Evolutionary conservation across 2,113 vertebrate genomes (phyloP), one percentile per base, ranked within the genome.

Genomic region (Cebus imitator): DNA sequence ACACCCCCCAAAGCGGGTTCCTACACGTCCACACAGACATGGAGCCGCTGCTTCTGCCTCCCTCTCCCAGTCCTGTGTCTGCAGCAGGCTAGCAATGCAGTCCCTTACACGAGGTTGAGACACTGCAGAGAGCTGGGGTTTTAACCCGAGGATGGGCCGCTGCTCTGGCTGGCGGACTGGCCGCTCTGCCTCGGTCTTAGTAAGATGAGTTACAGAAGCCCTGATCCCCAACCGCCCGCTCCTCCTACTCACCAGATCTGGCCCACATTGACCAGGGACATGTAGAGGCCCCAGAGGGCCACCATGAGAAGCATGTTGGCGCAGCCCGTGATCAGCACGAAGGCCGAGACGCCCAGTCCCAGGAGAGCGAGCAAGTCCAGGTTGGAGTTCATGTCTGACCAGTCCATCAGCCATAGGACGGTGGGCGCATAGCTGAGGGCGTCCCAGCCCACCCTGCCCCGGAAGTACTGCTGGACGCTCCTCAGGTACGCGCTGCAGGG

Each of bases 241-340:
- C 18, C 9, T 30, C 5, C 32, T 6, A 98, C 99, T 98, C 97
- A 99, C 99, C 99, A 99, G 98, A 99, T 98, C 98, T 99, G 99
- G 58, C 99, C 99, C 8, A 99, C 99, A 4, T 98, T 99, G 98
- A 99, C 99, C 95, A 99, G 50, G 0, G 99, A 99, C 97, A 99
- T 99, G 98, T 99, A 99, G 32, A 99, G 99, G 17, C 98, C 95
- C 99, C 99, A 99, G 68, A 99, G 98, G 0, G 97, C 9, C 18
- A 66, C 85, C 99, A 99, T 99, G 97, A 99, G 98, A 12, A 99
- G 37, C 99, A 99, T 99, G 94, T 99, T 99, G 94, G 99, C 99
- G 73, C 98, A 99, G 61, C 99, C 99, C 0, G 98, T 98, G n/a
- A 99, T 17, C 95, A 99, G 73, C 25, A 99, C 97, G 3, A 99